Base-by-base conservation (phyloP, 53 echinoderm and acorn worm genomes). In the Glandiceps talaboti region DNA sequence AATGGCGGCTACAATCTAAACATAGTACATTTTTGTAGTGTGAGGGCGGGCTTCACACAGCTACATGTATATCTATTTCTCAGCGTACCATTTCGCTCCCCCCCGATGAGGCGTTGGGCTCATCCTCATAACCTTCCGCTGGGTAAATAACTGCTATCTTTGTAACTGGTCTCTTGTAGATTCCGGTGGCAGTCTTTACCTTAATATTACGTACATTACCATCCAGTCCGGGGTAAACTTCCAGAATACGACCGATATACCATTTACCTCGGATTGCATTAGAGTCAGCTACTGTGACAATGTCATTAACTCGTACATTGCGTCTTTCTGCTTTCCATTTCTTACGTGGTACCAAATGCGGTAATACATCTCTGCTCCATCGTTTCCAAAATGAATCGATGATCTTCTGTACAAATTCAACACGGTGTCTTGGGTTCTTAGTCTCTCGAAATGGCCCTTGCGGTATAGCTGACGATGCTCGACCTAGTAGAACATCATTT, bases 211-310 rank as follows among this genome's bases (percentile, higher is more conserved):
- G 78, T 25, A 87, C 76, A 27, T 74, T 31, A 0, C 83, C 82
- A 76, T 90, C 85, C 30, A 79, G 0, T 27, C 87, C 87, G 76
- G 91, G 91, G 73, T 87, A 90, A 10, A 90, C 91, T 32, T 90
- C 73, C 26, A 87, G 14, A 28, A 90, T 78, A 81, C 85, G 81
- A 0, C 87, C 90, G 29, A 82, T 6, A 1, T 75, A 76, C 87
- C 90, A 90, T 26, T 85, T 77, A 10, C 90, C 85, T 0, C 85
- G n/a, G n/a, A n/a, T n/a, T n/a, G n/a, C n/a, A n/a, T n/a, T n/a
- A n/a, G 32, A 85, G 64, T 90, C 87, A 0, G 87, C 29, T 33
- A 87, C 32, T 74, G 79, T 79, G 25, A 87, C 88, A 0, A 86
- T 74, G 33, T 91, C 88, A 31, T 88, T 83, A 0, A 88, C 85